phyloP scores from a whole-genome alignment of 1,140 invertebrate genomes.

The Phocides pigmalion region DNA sequence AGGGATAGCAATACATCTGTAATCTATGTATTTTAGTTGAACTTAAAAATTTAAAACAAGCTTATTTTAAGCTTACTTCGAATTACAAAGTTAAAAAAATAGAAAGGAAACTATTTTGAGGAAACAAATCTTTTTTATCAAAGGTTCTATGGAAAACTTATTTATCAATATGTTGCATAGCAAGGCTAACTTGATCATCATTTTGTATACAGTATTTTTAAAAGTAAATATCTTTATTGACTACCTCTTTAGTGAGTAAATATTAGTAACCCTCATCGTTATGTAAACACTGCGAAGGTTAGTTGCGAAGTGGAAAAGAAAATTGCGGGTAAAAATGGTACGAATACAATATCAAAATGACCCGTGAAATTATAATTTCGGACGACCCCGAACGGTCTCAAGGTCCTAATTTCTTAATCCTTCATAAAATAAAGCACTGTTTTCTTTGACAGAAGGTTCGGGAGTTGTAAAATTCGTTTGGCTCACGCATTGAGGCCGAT shows the following conservation, averaged over 20 bases:
- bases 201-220: no score
- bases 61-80: no score
- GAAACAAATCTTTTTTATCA: no score
- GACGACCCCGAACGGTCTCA: background rate
- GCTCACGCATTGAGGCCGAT: constrained; percentile 31
- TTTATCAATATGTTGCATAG: no score
- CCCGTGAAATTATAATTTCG: background rate
- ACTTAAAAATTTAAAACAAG: no score
- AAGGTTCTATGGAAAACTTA: no score
- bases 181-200: no score
- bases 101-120: no score
- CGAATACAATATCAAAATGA: constrained; percentile 12
- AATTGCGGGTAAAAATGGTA: constrained; percentile 8
- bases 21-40: no score
- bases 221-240: constrained; percentile 6
- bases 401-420: background rate
- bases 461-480: constrained; percentile 34
- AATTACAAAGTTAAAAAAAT: no score
- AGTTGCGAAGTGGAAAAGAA: constrained; percentile 5
- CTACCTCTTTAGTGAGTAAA: constrained; percentile 4
- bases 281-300: constrained; percentile 5
- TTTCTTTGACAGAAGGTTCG: constrained; percentile 37
- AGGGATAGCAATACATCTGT: no score
- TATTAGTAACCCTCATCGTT: constrained; percentile 6
- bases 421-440: constrained; percentile 32